Evolutionary conservation across 2,888 invertebrate species (phyloP), one percentile per base, ranked within the genome.

Genomic region (Hemithea aestivaria): DNA sequence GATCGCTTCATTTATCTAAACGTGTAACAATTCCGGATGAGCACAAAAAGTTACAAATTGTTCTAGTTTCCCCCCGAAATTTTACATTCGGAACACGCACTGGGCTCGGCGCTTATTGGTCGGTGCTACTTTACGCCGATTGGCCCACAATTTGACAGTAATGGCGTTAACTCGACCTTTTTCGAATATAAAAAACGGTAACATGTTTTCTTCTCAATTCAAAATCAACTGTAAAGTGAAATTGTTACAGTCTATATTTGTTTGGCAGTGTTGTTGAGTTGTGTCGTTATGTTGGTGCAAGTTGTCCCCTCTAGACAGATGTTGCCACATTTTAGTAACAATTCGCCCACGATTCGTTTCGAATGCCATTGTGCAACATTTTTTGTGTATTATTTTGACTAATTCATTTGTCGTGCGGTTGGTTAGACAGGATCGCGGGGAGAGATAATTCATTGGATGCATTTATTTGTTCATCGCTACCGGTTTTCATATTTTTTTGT

Each of bases 291-390:
- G 20, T 10, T 10, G 34, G 16, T 34, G 21, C 27, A 22, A 20
- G 24, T 51, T 57, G 16, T 75, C 80, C 82, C 82, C 81, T 76
- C 60, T 69, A 74, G 78, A 74, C 85, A 87, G 85, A 87, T 87
- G 85, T 84, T 85, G 83, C 84, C 74, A 84, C 84, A 84, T 73
- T 83, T 80, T 84, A 75, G 80, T 78, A 82, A 83, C 84, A 84
- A 83, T 79, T 85, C 82, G 75, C 82, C 82, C 77, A 83, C 82
- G 75, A 75, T 73, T 69, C 69, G 72, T 70, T 80, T 46, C 26
- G 61, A 72, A 76, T 68, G 76, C 73, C 67, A 84, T 85, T 84
- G 83, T 85, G 71, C 67, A 70, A 72, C 62, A 36, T 36, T 75
- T 79, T 76, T 72, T 78, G 75, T 68, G 67, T 78, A 76, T 83